Percentiles rank a stretch among this genome's conserved stretches.
These are phyloP conservation scores for Anolis sagrei DNA, from an alignment of 2,113 vertebrate species.

Conservation along the genomic window DNA sequence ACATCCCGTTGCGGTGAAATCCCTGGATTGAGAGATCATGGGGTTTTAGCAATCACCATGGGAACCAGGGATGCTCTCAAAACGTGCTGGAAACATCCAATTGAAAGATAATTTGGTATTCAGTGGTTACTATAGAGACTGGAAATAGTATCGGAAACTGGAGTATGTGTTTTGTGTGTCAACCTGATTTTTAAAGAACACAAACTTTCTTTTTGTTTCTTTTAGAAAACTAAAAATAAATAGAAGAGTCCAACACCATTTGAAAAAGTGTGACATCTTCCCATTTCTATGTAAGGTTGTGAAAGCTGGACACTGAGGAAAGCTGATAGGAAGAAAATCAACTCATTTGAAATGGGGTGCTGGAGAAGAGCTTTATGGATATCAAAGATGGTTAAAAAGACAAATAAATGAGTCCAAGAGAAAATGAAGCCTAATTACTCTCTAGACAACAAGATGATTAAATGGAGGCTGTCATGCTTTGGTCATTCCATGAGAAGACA, in stretches of 20 bases:
- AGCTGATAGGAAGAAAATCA: no score
- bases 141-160: constrained; percentile 1
- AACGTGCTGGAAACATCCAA: not conserved
- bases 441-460: no score
- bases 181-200: not conserved
- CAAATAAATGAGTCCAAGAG: no score
- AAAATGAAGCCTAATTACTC: no score
- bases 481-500: no score
- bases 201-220: not conserved
- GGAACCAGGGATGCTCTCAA: constrained; percentile 19
- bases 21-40: not conserved
- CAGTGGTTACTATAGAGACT: constrained; percentile 30
- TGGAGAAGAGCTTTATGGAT: no score
- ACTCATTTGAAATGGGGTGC: no score
- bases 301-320: no score
- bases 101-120: constrained; percentile 19
- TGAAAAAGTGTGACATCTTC: no score
- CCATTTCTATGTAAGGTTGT: no score
- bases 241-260: not conserved
- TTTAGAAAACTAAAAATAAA: not conserved
- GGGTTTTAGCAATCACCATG: constrained; percentile 6
- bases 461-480: no score
- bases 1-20: not conserved
- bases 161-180: constrained; percentile 7
- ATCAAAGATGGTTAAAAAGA: no score